Base-by-base conservation (phyloP, 2,113 vertebrate genomes). In the Melanocharis versteri region DNA sequence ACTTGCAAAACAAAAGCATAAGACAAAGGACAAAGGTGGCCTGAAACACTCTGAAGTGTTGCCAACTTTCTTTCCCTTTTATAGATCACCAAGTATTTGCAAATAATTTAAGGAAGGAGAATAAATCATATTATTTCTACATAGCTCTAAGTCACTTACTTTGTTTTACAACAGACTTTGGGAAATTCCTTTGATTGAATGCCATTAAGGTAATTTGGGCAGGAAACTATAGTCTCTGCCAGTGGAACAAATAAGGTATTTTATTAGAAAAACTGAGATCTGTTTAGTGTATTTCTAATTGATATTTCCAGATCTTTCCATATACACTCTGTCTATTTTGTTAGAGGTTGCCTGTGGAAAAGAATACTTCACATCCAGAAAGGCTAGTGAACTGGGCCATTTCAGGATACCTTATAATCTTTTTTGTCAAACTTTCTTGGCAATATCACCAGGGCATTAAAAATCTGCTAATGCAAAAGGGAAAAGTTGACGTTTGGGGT, bases 391-490 rank as follows among this genome's bases (percentile, higher is more conserved):
- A 80, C 76, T 65, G 61, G 92, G 87, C 90, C 94, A 95, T 94
- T 97, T 96, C 75, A 87, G 93, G 84, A 91, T 92, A 94, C 58
- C 75, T 94, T 93, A 91, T 48, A 91, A 96, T 90, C 18, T 35
- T 88, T 96, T 94, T 92, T 96, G 92, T 97, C 76, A 94, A 88
- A 96, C 40, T 94, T 96, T 96, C 96, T 97, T 97, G 97, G 94
- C 95, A 94, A 16, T 86, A 64, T 62, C 61, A n/a, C 12, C 64
- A 69, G 4, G 50, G 4, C 57, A 78, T 62, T 93, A 89, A 91
- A 94, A 87, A 83, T 86, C 35, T 93, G 70, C 50, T 83, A 94
- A 79, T 81, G 90, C 65, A 89, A 94, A 94, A 95, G 37, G 87
- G 78, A 96, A 97, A 97, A 87, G 22, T 64, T 95, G 87, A 95